phyloP scores from a whole-genome alignment of 2,797 vertebrate genomes.

The Labeo calbasu region DNA sequence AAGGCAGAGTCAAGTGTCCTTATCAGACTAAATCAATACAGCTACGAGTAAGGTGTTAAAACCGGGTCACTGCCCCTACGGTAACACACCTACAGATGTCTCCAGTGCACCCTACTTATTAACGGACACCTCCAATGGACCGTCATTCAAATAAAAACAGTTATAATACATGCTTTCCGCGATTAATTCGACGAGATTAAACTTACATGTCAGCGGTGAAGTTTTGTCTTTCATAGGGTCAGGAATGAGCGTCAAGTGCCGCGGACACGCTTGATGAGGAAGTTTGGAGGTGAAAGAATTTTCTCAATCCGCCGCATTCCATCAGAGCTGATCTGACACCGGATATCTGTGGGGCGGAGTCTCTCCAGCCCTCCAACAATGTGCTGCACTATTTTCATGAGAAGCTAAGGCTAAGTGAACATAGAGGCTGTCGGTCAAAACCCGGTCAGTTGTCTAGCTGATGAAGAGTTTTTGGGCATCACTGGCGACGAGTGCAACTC shows the following conservation, averaged over 20 bases:
- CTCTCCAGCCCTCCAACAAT: constrained; percentile 69
- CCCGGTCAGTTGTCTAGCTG: not conserved
- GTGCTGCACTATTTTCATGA: constrained; percentile 55
- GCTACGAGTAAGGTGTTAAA: constrained; percentile 58
- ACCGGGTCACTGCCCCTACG: constrained; percentile 59
- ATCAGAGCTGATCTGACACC: constrained; percentile 59
- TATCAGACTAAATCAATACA: constrained; percentile 53
- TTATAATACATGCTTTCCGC: not conserved
- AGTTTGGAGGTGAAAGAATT: constrained; percentile 58
- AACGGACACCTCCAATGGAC: not conserved
- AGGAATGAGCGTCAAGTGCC: not conserved
- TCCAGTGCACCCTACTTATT: not conserved
- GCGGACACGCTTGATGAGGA: constrained; percentile 30
- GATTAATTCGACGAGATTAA: not conserved
- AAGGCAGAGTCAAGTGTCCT: constrained; percentile 47
- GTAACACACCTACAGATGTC: not conserved
- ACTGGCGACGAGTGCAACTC: not conserved
- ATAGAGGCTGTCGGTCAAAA: not conserved
- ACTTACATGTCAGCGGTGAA: constrained; percentile 76
- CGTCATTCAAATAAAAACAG: not conserved
- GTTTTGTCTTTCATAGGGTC: constrained; percentile 79
- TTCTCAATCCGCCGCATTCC: constrained; percentile 62
- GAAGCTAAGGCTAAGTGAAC: not conserved
- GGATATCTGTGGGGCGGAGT: constrained; percentile 69
- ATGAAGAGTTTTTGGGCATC: not conserved